phyloP scores from a whole-genome alignment of 2,113 vertebrate genomes.

The Parotia lawesii region DNA sequence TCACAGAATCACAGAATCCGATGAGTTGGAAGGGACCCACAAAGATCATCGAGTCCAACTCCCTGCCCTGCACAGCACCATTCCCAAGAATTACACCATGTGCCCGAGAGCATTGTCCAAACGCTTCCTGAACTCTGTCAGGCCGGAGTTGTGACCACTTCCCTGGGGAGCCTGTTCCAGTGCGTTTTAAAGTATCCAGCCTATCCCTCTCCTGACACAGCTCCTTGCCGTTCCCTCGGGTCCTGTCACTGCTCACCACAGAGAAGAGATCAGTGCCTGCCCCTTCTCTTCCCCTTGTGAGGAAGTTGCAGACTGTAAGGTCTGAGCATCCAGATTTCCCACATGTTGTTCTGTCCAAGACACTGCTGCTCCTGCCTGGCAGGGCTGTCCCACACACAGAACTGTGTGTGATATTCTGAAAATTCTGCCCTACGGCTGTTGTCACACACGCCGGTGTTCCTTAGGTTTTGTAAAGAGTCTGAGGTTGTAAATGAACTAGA shows the following conservation, averaged over 20 bases:
- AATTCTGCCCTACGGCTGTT: neutral
- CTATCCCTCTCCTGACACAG: neutral
- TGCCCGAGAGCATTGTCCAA: neutral
- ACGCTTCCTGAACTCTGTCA: neutral
- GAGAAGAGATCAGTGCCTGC: neutral
- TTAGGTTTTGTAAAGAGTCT: neutral
- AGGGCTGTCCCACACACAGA: fast-evolving
- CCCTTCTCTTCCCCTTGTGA: neutral
- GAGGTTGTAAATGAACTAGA: neutral
- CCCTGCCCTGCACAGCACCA: neutral
- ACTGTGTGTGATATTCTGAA: fast-evolving
- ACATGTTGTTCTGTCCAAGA: fast-evolving
- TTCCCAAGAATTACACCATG: neutral
- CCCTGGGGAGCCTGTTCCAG: neutral
- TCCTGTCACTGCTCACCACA: neutral
- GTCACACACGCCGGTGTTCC: fast-evolving
- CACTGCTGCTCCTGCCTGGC: neutral
- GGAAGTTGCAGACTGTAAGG: neutral
- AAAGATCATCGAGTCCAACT: neutral
- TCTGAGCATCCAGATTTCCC: neutral
- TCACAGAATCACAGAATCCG: neutral
- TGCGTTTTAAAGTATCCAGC: neutral
- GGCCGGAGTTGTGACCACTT: neutral
- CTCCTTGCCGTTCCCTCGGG: neutral
- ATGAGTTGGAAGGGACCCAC: neutral